phyloP scores from a whole-genome alignment of 2,113 vertebrate genomes.

The Poecile atricapillus region DNA sequence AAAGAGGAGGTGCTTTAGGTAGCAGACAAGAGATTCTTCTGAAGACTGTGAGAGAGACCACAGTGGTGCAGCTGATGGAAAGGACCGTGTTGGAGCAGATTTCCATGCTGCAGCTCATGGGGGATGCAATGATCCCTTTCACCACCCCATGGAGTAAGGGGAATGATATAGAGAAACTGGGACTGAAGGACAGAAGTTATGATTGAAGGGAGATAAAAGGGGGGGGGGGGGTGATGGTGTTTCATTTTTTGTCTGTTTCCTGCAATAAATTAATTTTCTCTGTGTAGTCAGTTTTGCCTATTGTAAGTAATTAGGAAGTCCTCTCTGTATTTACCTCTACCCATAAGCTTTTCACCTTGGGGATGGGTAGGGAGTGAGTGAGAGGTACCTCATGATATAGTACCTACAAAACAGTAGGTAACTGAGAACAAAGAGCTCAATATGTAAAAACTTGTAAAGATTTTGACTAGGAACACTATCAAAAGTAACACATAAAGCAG shows the following conservation, averaged over 20 bases:
- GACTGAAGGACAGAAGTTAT: background rate
- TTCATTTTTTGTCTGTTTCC: background rate
- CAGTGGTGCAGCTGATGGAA: background rate
- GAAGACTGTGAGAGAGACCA: background rate
- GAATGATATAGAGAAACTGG: background rate
- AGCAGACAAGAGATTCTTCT: background rate
- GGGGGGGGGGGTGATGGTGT: fast-evolving
- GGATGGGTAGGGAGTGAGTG: background rate
- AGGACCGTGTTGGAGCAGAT: background rate
- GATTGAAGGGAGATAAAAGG: background rate
- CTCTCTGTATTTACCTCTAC: background rate
- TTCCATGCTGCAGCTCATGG: background rate
- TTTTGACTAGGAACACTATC: background rate
- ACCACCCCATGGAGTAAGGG: fast-evolving
- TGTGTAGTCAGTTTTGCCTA: background rate
- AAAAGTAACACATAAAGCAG: background rate
- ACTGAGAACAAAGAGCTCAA: background rate
- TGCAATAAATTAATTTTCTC: background rate
- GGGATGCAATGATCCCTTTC: background rate
- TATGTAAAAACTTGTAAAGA: background rate
- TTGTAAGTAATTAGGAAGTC: background rate
- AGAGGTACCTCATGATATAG: background rate
- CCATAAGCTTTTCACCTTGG: background rate
- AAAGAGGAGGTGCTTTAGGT: background rate
- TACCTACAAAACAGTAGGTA: background rate